phyloP scores from a whole-genome alignment of 2,113 vertebrate species.

The Urocolius indicus region DNA sequence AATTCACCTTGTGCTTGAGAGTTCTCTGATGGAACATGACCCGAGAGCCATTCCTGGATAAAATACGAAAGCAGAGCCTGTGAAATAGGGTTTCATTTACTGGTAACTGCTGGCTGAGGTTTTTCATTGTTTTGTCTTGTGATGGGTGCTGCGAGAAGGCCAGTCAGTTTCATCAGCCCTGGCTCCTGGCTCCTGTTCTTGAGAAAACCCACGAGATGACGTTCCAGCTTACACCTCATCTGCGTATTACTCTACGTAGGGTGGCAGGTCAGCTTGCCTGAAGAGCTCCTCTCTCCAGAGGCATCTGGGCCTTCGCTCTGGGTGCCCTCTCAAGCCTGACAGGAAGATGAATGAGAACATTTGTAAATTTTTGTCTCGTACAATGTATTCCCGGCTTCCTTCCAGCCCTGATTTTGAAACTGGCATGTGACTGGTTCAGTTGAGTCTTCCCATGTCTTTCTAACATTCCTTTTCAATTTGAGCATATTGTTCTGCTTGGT shows the following conservation, averaged over 20 bases:
- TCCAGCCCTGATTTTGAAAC: conserved; percentile 58
- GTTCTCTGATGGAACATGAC: neutral
- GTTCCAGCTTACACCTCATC: neutral
- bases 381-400: conserved; percentile 18
- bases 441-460: conserved; percentile 67
- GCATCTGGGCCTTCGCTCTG: neutral
- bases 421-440: conserved; percentile 53
- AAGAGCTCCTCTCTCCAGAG: neutral
- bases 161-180: neutral
- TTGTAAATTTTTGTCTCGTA: conserved; percentile 35
- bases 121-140: neutral
- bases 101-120: neutral
- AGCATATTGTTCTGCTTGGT: conserved; percentile 63
- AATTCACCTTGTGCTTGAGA: neutral
- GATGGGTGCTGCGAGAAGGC: neutral
- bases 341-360: conserved; percentile 45
- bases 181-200: neutral
- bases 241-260: rapidly evolving
- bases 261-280: neutral
- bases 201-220: neutral
- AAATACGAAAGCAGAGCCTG: neutral
- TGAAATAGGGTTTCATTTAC: neutral
- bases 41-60: rapidly evolving
- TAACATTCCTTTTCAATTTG: conserved; percentile 66
- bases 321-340: neutral